phyloP scores from a whole-genome alignment of 2,113 vertebrate genomes.

The Colistium nudipinnis region DNA sequence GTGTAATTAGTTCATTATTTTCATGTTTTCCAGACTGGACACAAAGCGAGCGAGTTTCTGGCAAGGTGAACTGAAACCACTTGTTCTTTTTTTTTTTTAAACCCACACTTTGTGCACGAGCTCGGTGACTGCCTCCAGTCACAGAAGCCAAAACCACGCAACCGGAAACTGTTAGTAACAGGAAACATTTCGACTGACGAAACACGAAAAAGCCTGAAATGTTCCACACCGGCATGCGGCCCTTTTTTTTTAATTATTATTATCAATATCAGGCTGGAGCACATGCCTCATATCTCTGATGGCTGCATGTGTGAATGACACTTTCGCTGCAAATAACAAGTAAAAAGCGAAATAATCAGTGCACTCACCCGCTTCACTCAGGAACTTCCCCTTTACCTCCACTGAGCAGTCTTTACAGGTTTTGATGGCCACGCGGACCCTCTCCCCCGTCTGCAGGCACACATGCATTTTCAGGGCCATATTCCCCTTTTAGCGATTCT shows the following conservation, averaged over 20 bases:
- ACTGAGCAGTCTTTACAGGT: constrained; percentile 91
- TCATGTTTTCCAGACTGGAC: no score
- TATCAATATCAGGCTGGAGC: no score
- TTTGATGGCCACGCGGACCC: constrained; percentile 88
- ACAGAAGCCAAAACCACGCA: constrained; percentile 31
- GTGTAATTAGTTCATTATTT: no score
- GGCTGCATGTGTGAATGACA: no score
- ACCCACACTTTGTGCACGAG: no score
- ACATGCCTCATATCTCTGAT: not conserved
- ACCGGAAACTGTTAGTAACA: constrained; percentile 47
- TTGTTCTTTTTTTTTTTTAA: no score
- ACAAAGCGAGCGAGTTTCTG: no score
- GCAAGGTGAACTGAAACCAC: no score
- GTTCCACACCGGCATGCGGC: not conserved
- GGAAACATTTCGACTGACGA: not conserved
- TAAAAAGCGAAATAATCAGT: constrained; percentile 11
- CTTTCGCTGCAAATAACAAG: no score
- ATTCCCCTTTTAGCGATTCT: no score
- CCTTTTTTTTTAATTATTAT: not conserved
- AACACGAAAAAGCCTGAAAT: constrained; percentile 1
- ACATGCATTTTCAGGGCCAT: not conserved
- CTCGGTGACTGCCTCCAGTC: no score
- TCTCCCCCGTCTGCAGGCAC: constrained; percentile 83
- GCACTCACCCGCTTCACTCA: constrained; percentile 90
- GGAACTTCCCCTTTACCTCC: constrained; percentile 93